Evolutionary conservation across 2,888 invertebrate species (phyloP), one percentile per base, ranked within the genome.

Genomic region (Seira musarum): DNA sequence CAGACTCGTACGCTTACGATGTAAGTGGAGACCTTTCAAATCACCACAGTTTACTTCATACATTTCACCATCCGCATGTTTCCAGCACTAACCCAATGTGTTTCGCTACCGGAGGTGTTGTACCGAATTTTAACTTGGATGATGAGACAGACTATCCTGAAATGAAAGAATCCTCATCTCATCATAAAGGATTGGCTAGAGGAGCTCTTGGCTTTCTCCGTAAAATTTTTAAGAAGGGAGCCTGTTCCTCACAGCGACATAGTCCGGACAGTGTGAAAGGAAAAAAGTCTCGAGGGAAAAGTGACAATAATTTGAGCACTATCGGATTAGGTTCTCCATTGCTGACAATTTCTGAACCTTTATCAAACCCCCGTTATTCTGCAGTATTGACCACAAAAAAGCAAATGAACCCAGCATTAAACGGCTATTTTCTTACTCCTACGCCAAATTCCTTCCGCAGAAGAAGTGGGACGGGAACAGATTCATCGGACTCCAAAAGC

Each of bases 371-470:
- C 1, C 67, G 79, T 8, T 79, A 79, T 57, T 68, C 68, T 3
- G 72, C 68, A 5, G 74, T 74, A 13, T 25, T 74, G 6, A 74
- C 74, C 0, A 70, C 65, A 0, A 75, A 71, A 46, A 82, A 77
- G 57, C 76, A 76, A 77, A 73, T 73, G 49, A 80, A 69, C 21
- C 70, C 63, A 13, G 64, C 67, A 19, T 30, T 74, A 53, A 77
- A 80, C 60, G 82, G 84, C 15, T 83, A 83, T 57, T 87, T 85
- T 64, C 83, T 87, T 17, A 87, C 87, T 0, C 87, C 87, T 15
- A 87, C 87, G 0, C 87, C 87, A 21, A 87, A 87, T 81, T 84
- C 87, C 13, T 87, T 87, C 66, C 80, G 87, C 8, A 74, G 85
- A 25, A 72, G 82, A 66, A 84, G 82, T 64, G 81, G 81, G 8